Evolutionary conservation across 2,888 invertebrate genomes (phyloP), one percentile per base, ranked within the genome.

Genomic region (Anagyrus pseudococci): DNA sequence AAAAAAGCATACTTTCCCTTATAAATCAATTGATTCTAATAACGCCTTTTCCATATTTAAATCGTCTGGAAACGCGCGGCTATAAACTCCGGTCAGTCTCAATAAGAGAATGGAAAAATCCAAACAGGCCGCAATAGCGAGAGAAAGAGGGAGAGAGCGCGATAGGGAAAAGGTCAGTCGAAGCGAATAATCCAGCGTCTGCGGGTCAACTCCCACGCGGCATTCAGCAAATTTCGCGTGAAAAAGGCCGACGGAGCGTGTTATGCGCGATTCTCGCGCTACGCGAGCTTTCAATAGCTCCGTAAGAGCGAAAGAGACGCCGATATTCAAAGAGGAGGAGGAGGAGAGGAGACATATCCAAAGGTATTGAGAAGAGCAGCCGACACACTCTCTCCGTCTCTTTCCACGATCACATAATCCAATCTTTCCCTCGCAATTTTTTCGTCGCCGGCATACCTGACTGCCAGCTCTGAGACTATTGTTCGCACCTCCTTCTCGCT

Each of bases 381-480:
- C 33, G 8, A 37, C 33, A 37, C 8, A 15, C 33, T 10, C 4
- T 15, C 33, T 15, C 33, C 50, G n/a, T 2, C 17, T 26, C 48
- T 15, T n/a, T 17, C 7, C 22, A 20, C 37, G n/a, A 53, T 57
- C 56, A 47, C 46, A 77, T 76, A 77, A 77, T 77, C 73, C 77
- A 72, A 75, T 76, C 72, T 72, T 69, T 69, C 66, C 64, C 33
- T 37, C 33, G 33, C 33, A 37, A 10, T 37, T 13, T 33, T 40
- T 26, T 33, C 20, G 19, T n/a, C 56, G 10, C 23, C 54, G 37
- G 44, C 55, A 61, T 55, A 61, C 55, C 50, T 40, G 43, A 15
- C 40, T 33, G 37, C 47, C 33, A 37, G 15, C 10, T 37, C 25
- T n/a, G n/a, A 25, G 2, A 7, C 46, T 41, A 64, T 62, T 59